Evolutionary conservation across 2,888 invertebrate species (phyloP).

Genomic region (Harpalus rufipes): DNA sequence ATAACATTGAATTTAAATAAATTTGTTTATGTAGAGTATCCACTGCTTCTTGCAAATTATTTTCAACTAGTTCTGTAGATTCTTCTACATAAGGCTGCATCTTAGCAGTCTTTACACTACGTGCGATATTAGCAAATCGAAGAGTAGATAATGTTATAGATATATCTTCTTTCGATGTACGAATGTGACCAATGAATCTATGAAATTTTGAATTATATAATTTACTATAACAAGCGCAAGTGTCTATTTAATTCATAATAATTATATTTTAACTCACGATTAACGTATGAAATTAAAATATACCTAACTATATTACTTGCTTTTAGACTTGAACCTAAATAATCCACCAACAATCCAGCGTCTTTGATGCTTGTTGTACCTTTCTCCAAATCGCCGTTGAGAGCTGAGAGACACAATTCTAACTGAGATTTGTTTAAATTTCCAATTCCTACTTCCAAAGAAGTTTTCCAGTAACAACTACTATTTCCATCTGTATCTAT

Average conservation of each 20-base stretch:
- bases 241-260: too few species aligned
- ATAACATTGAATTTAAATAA: conserved; percentile 74
- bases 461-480: conserved; percentile 73
- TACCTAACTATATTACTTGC: conserved; percentile 51
- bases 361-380: conserved; percentile 16
- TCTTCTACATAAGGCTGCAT: conserved; percentile 69
- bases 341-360: conserved; percentile 73
- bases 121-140: conserved; percentile 73
- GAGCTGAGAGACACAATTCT: conserved; percentile 74
- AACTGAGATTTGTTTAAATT: conserved; percentile 76
- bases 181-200: conserved; percentile 77
- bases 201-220: too few species aligned
- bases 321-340: conserved; percentile 74
- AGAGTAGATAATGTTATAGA: conserved; percentile 75
- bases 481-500: conserved; percentile 74
- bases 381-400: conserved; percentile 69
- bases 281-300: not conserved
- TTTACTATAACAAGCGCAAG: too few species aligned
- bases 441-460: conserved; percentile 74
- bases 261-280: too few species aligned
- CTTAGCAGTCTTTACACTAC: conserved; percentile 69
- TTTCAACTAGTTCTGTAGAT: conserved; percentile 70
- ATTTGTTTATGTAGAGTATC: conserved; percentile 73
- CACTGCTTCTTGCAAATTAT: conserved; percentile 72
- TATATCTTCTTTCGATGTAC: conserved; percentile 73